Evolutionary conservation across 2,113 vertebrate genomes (phyloP).

Genomic region (Gorsachius goisagi): DNA sequence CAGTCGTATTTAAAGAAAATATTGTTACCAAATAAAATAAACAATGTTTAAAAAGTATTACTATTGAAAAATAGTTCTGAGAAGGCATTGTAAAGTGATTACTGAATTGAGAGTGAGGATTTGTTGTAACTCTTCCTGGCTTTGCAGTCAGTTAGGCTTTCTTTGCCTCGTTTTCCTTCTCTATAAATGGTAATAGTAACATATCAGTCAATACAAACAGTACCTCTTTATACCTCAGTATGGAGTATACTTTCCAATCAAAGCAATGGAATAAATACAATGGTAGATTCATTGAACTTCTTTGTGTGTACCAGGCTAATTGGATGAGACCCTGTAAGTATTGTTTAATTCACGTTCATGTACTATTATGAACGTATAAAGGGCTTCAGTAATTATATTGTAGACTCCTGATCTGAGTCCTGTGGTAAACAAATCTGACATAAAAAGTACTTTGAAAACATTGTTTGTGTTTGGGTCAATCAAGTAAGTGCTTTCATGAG

Average conservation of each 20-base stretch:
- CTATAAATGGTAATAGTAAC: neutral
- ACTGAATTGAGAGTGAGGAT: neutral
- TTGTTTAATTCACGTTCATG: neutral
- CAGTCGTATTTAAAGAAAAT: neutral
- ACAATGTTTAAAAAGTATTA: neutral
- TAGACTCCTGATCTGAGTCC: neutral
- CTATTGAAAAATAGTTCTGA: neutral
- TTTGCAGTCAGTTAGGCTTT: neutral
- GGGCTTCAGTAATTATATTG: neutral
- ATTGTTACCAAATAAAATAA: constrained; percentile 13
- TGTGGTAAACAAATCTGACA: neutral
- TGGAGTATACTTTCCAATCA: neutral
- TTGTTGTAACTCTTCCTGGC: neutral
- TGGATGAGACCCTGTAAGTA: neutral
- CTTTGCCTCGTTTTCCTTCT: neutral
- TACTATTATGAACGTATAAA: neutral
- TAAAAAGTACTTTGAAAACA: neutral
- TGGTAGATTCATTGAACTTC: neutral
- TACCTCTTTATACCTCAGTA: neutral
- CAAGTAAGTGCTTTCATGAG: neutral
- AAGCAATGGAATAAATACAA: neutral
- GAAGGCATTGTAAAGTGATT: neutral
- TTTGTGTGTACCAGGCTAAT: neutral
- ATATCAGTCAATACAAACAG: neutral
- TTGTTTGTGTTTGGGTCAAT: neutral